Evolutionary conservation across 2,888 invertebrate species (phyloP).

Genomic region (Pyrrhopygopsis socrates): DNA sequence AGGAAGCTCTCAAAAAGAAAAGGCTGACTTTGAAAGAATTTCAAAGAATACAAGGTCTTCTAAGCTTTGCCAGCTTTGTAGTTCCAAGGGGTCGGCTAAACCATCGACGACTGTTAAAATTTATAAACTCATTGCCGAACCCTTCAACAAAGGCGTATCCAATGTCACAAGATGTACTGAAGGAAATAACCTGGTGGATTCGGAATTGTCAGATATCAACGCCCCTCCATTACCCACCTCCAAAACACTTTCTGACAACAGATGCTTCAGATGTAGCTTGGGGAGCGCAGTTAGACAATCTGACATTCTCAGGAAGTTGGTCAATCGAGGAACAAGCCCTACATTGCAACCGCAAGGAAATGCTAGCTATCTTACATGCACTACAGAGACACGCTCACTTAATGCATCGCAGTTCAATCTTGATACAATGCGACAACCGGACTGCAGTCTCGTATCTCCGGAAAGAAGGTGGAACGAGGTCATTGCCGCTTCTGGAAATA

Average conservation of each 20-base stretch:
- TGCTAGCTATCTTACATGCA: not conserved
- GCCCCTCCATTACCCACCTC: not conserved
- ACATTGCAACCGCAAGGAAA: not conserved
- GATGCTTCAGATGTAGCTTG: not conserved
- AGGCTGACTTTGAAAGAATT: too few species aligned
- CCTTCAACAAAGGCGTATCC: not conserved
- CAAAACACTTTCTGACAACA: not conserved
- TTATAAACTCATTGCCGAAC: not conserved
- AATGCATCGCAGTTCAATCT: slow-evolving; percentile 25
- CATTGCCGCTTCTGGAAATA: slow-evolving; percentile 36
- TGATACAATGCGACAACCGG: slow-evolving; percentile 58
- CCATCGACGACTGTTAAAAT: not conserved
- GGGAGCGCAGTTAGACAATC: not conserved
- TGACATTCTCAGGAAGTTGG: not conserved
- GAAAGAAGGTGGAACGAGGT: slow-evolving; percentile 64
- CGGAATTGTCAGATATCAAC: not conserved
- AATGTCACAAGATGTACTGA: not conserved
- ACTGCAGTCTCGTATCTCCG: slow-evolving; percentile 51
- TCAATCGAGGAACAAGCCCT: not conserved
- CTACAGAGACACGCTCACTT: slow-evolving; percentile 15
- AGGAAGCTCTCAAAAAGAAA: too few species aligned
- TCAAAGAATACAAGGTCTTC: not conserved
- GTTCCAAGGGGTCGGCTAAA: slow-evolving; percentile 46
- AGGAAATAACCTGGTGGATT: not conserved
- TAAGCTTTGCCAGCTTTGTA: not conserved